Evolutionary conservation across 2,113 vertebrate species (phyloP), one percentile per base, ranked within the genome.

Genomic region (Clarias magur): DNA sequence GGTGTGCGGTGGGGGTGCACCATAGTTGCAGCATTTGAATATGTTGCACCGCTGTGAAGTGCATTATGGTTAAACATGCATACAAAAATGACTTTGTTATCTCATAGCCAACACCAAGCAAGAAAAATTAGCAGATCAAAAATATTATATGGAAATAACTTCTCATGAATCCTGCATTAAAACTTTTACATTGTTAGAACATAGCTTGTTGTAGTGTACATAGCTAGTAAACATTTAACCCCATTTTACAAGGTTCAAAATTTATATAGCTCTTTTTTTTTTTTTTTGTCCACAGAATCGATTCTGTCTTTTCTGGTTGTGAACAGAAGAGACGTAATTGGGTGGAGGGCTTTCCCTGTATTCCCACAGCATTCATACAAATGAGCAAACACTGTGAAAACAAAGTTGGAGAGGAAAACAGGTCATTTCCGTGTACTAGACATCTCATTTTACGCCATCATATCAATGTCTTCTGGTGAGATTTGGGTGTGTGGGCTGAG

Each of bases 401-500:
- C 67, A 73, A 88, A 84, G 81, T 86, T 88, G 60, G 63, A 63
- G 65, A 84, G 83, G 84, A 88, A 88, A 88, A 87, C 81, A 88
- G 70, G 87, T 88, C 85, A 87, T 87, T 88, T 83, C 87, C 84
- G 73, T 85, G 82, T 88, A 86, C 76, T 57, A 90, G 87, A 90
- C 89, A 88, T 90, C 89, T 88, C 89, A 90, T 88, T 90, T 88
- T 87, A 87, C 82, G 89, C 89, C 82, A 87, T 88, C 87, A 88
- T 90, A 90, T 90, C 89, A 90, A 79, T 85, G 87, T 90, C 87
- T 90, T 79, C 83, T 91, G 68, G 82, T 76, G 90, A 92, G 89
- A 88, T 90, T 87, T 86, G 82, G 73, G 65, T 75, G 67, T 89
- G 88, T 89, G 80, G 84, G 89, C 88, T 65, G 88, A 91, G 57